Conservation (phyloP, 2,888 invertebrate species). For the Perdita meconis region DNA sequence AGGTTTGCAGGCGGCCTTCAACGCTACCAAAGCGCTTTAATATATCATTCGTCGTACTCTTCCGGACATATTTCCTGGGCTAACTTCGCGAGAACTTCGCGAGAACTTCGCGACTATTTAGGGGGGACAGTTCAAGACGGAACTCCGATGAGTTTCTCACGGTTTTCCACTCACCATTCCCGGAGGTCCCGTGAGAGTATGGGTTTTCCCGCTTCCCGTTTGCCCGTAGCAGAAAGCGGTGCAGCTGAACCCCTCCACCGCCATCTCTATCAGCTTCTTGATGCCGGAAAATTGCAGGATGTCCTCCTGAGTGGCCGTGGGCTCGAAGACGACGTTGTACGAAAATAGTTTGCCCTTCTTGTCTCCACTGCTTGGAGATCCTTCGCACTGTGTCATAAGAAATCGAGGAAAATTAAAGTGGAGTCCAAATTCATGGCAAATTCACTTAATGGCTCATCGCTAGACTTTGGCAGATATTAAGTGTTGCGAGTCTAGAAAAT, state of each 20-base stretch:
- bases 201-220: conserved; percentile 98
- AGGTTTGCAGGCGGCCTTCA: conserved; percentile 50
- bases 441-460: too few relatives aligned
- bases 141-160: not conserved
- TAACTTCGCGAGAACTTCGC: not conserved
- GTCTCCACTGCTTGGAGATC: conserved; percentile 83
- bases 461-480: too few relatives aligned
- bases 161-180: conserved; percentile 87
- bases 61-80: not conserved
- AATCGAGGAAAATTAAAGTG: not conserved
- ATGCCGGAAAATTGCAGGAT: conserved; percentile 96
- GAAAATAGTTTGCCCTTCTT: conserved; percentile 95
- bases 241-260: conserved; percentile 96
- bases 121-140: not conserved
- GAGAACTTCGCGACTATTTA: too few relatives aligned
- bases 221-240: conserved; percentile 98
- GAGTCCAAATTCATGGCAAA: not conserved
- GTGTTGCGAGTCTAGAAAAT: too few relatives aligned
- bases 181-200: conserved; percentile 96
- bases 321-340: conserved; percentile 97
- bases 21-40: conserved; percentile 45
- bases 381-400: conserved; percentile 69
- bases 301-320: conserved; percentile 93
- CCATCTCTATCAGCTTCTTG: conserved; percentile 96
- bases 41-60: conserved; percentile 33